phyloP scores from a whole-genome alignment of 2,888 invertebrate species.

The Dione vanillae region DNA sequence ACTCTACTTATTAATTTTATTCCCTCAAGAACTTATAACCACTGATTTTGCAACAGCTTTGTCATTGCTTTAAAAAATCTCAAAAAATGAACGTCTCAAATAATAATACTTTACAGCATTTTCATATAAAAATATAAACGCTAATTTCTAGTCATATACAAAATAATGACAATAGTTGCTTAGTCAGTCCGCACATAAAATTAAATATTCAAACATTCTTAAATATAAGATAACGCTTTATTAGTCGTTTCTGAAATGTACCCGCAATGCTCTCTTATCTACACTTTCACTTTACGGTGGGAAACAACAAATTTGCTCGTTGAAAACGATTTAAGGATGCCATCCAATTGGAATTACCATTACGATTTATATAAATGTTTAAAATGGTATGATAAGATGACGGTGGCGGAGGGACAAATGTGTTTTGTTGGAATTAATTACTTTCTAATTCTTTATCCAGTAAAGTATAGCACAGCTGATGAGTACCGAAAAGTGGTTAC shows the following conservation, averaged over 20 bases:
- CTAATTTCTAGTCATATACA: neutral
- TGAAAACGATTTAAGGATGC: conserved; percentile 44
- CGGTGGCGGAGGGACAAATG: neutral
- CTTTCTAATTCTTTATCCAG: too few relatives aligned
- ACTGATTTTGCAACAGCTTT: too few relatives aligned
- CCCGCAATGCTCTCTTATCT: conserved; percentile 51
- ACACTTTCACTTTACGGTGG: conserved; percentile 49
- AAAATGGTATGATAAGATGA: neutral
- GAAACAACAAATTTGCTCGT: conserved; percentile 42
- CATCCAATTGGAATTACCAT: conserved; percentile 46
- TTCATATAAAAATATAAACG: too few relatives aligned
- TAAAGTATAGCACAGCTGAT: too few relatives aligned
- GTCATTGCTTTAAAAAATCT: too few relatives aligned
- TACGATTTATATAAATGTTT: conserved; percentile 4
- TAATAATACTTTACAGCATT: too few relatives aligned
- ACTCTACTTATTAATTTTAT: too few relatives aligned
- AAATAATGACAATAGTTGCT: conserved; percentile 15
- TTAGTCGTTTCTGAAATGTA: conserved; percentile 50
- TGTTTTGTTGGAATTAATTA: neutral
- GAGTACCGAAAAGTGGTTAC: too few relatives aligned
- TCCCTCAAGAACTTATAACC: too few relatives aligned
- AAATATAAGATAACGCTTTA: conserved; percentile 53
- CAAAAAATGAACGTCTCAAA: too few relatives aligned
- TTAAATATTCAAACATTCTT: conserved; percentile 53
- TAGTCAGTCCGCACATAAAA: conserved; percentile 43